phyloP scores from a whole-genome alignment of 2,888 invertebrate species.

The Drosophila longiperda region DNA sequence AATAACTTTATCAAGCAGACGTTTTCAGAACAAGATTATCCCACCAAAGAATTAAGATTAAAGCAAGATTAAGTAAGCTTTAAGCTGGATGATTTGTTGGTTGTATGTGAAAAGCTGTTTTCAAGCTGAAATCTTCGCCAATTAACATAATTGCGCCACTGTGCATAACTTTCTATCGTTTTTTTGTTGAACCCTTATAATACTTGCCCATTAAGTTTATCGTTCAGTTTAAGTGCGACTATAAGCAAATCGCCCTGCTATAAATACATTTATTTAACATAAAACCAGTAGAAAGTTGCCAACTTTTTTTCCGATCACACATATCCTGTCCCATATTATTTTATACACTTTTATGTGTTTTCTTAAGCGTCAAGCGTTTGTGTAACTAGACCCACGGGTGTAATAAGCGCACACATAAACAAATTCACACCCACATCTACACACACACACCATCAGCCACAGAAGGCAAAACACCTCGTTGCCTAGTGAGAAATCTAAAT shows the following conservation, averaged over 20 bases:
- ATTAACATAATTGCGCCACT: neutral
- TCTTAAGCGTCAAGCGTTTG: slow-evolving; percentile 21
- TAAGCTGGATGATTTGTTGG: neutral
- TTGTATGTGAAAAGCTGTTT: neutral
- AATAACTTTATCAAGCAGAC: neutral
- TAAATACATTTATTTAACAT: slow-evolving; percentile 13
- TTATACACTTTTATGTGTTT: slow-evolving; percentile 30
- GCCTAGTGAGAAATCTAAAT: slow-evolving; percentile 47
- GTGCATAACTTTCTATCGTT: neutral
- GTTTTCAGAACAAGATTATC: neutral
- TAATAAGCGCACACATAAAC: slow-evolving; percentile 50
- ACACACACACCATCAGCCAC: slow-evolving; percentile 15
- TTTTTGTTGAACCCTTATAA: neutral
- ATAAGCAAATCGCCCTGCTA: slow-evolving; percentile 17
- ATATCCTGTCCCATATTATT: slow-evolving; percentile 14
- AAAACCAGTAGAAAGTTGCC: neutral
- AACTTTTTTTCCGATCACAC: slow-evolving; percentile 13
- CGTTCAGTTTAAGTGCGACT: slow-evolving; percentile 11
- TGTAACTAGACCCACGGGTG: slow-evolving; percentile 52
- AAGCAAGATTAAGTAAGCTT: neutral
- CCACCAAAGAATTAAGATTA: neutral
- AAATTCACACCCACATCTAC: slow-evolving; percentile 41
- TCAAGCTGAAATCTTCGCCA: neutral
- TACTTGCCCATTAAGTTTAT: neutral
- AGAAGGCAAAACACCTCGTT: slow-evolving; percentile 10